These are phyloP conservation scores for Myripristis jacobus DNA, from an alignment of 2,797 vertebrate species.

Conservation along the genomic window DNA sequence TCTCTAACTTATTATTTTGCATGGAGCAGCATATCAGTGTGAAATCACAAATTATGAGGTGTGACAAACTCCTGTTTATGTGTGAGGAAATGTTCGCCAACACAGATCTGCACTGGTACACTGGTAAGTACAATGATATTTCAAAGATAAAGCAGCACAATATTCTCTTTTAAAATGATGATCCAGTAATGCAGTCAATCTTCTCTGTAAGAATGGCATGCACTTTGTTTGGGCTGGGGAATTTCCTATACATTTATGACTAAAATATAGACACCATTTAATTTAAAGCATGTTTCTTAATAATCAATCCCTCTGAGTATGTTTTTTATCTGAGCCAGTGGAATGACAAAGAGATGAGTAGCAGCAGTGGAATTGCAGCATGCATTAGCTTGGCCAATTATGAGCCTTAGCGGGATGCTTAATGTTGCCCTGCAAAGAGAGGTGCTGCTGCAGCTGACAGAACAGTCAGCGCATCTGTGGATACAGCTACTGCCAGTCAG, in stretches of 20 bases:
- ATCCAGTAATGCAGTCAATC: not conserved
- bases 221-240: not conserved
- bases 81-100: not conserved
- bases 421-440: conserved; percentile 20
- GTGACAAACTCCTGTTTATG: not conserved
- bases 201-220: not conserved
- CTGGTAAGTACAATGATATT: not conserved
- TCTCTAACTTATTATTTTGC: not conserved
- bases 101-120: not conserved
- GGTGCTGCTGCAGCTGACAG: conserved; percentile 1
- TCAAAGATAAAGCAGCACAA: not conserved
- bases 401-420: conserved; percentile 52
- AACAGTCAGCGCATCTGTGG: conserved; percentile 25
- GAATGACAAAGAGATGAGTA: conserved; percentile 60
- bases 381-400: conserved; percentile 73
- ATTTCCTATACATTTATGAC: conserved; percentile 11
- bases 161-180: not conserved
- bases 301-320: conserved; percentile 46
- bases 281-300: conserved; percentile 32
- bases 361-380: conserved; percentile 58
- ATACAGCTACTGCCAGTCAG: not conserved
- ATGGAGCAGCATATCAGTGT: not conserved
- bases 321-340: conserved; percentile 52
- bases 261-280: not conserved
- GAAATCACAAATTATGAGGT: conserved; percentile 8